Evolutionary conservation across 2,113 vertebrate genomes (phyloP).

Genomic region (Brachypteracias leptosomus): DNA sequence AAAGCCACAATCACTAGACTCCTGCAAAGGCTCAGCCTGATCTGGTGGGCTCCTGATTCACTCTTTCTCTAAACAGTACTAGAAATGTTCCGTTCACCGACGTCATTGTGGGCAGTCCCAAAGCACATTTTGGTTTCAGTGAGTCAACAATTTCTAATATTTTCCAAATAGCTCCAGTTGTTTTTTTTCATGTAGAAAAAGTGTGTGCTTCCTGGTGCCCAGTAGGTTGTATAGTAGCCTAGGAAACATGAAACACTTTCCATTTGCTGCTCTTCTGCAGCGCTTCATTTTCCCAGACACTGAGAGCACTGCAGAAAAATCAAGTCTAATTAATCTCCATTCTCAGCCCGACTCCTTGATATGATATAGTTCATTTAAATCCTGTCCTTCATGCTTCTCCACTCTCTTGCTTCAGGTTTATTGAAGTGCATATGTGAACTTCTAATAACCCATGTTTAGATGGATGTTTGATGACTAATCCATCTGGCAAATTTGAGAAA

Average conservation of each 20-base stretch:
- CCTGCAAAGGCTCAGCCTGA: background rate
- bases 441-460: background rate
- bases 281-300: background rate
- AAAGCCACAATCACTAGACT: background rate
- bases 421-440: background rate
- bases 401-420: background rate
- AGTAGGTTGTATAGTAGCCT: background rate
- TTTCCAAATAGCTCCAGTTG: background rate
- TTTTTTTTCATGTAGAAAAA: background rate
- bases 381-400: background rate
- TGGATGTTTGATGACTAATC: background rate
- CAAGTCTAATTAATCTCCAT: background rate
- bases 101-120: background rate
- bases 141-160: slow-evolving; percentile 18
- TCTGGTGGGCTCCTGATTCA: background rate
- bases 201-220: background rate
- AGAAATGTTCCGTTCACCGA: background rate
- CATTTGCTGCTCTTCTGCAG: background rate
- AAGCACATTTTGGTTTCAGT: background rate
- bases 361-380: background rate
- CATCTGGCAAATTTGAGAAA: background rate
- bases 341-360: background rate
- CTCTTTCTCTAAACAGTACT: background rate
- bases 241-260: background rate
- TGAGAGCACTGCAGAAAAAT: background rate